phyloP scores from a whole-genome alignment of 1,140 invertebrate species.

The Cyphomyrmex costatus region DNA sequence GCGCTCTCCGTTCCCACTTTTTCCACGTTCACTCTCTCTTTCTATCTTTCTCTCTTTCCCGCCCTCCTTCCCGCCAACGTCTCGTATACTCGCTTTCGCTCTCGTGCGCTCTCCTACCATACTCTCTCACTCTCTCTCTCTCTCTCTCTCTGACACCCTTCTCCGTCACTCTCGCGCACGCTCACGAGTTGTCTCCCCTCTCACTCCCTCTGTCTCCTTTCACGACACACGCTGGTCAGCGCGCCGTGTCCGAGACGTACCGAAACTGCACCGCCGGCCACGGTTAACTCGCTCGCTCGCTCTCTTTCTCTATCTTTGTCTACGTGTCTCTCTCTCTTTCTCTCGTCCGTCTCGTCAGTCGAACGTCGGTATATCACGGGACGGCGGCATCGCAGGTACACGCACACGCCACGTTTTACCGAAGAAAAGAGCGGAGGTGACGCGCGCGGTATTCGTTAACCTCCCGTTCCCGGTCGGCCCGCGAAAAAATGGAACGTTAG shows the following conservation, averaged over 20 bases:
- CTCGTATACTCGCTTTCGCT: slow-evolving; percentile 2
- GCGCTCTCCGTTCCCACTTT: slow-evolving; percentile 18
- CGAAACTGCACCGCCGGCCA: slow-evolving; percentile 71
- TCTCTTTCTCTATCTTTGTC: slow-evolving; percentile 5
- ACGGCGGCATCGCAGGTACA: slow-evolving; percentile 71
- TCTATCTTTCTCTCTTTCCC: not conserved
- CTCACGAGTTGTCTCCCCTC: slow-evolving; percentile 56
- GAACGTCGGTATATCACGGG: slow-evolving; percentile 47
- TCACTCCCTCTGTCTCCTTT: slow-evolving; percentile 61
- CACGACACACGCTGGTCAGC: slow-evolving; percentile 67
- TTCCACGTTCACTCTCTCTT: slow-evolving; percentile 8
- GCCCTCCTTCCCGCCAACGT: not conserved
- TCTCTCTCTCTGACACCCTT: slow-evolving; percentile 11
- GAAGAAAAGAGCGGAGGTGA: slow-evolving; percentile 50
- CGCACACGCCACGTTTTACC: slow-evolving; percentile 32
- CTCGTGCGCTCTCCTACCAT: not conserved
- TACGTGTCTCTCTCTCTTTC: slow-evolving; percentile 30
- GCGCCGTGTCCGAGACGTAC: slow-evolving; percentile 71
- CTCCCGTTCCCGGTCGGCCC: slow-evolving; percentile 67
- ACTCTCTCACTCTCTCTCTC: slow-evolving; percentile 21
- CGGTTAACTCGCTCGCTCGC: slow-evolving; percentile 52
- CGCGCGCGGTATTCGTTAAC: slow-evolving; percentile 74
- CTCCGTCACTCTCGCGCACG: slow-evolving; percentile 62
- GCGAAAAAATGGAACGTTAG: slow-evolving; percentile 87
- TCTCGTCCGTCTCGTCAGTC: slow-evolving; percentile 47